phyloP scores from a whole-genome alignment of 1,140 invertebrate species.

The Caerostris darwini region DNA sequence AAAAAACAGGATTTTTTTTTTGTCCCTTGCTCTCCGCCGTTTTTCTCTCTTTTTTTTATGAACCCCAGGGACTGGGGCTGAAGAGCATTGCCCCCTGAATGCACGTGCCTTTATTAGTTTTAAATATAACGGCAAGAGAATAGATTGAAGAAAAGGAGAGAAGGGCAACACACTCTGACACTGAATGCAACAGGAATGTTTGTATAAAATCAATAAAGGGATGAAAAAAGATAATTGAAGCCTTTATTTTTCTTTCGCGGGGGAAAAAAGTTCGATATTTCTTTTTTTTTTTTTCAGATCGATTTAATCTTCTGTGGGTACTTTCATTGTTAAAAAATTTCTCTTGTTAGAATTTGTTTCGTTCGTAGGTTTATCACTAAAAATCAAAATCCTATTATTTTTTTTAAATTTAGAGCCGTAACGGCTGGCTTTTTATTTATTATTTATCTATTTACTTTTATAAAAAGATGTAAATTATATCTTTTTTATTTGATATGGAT shows the following conservation, averaged over 20 bases:
- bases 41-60: slow-evolving; percentile 28
- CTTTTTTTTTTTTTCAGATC: slow-evolving; percentile 36
- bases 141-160: not conserved
- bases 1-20: slow-evolving; percentile 46
- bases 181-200: slow-evolving; percentile 52
- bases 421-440: too few species aligned
- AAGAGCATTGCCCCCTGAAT: slow-evolving; percentile 67
- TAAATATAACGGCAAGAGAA: slow-evolving; percentile 67
- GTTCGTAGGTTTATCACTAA: not conserved
- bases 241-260: slow-evolving; percentile 68
- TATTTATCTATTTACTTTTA: too few species aligned
- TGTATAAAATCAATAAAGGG: slow-evolving; percentile 76
- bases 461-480: too few species aligned
- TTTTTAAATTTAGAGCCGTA: too few species aligned
- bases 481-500: too few species aligned
- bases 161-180: slow-evolving; percentile 34
- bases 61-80: slow-evolving; percentile 38
- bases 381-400: too few species aligned
- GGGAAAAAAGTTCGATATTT: slow-evolving; percentile 39
- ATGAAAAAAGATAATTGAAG: slow-evolving; percentile 70
- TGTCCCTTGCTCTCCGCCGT: not conserved
- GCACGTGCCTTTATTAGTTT: slow-evolving; percentile 76
- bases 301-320: slow-evolving; percentile 48
- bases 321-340: slow-evolving; percentile 13
- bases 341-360: not conserved